Evolutionary conservation across 2,113 vertebrate genomes (phyloP), one percentile per base, ranked within the genome.

Genomic region (Archilochus colubris): DNA sequence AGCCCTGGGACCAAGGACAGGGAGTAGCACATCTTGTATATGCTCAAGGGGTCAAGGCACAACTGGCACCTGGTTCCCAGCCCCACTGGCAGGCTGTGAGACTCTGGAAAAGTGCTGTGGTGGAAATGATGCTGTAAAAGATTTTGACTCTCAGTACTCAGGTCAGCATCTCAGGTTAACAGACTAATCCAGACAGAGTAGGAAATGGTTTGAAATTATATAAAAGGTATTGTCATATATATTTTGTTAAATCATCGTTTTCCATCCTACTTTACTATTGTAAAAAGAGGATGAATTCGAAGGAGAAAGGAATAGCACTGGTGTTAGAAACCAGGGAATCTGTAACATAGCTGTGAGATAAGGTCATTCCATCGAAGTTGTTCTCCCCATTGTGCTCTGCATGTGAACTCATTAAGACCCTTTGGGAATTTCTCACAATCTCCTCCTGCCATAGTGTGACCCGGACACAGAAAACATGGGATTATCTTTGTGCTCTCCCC

Each of bases 1-100:
- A 38, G 57, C 70, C 31, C 57, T 0, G 1, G 78, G 19, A 64
- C 14, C 0, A 0, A n/a, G 68, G 36, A 11, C 28, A 43, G 36
- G 24, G 58, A 6, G 10, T 68, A 38, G 36, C 36, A 19, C 15
- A 9, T 53, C 21, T 67, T 59, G 12, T 23, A 21, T 10, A 0
- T n/a, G 9, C 14, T 66, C 0, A 0, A 38, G 81, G 48, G 12
- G 48, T 66, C 46, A 30, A 55, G 64, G 16, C 43, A n/a, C 62
- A 83, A 61, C 24, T 24, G n/a, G 57, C 38, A 25, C 15, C 4
- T 24, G 12, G 40, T 78, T 38, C 19, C 8, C 12, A 36, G 55
- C 61, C 61, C 20, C 20, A 9, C 33, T 8, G 13, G 11, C 40
- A 36, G 46, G 14, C 54, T 68, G 28, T 58, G 67, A 74, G 76